Conservation (phyloP, 2,113 vertebrate species). For the Centropus unirufus region DNA sequence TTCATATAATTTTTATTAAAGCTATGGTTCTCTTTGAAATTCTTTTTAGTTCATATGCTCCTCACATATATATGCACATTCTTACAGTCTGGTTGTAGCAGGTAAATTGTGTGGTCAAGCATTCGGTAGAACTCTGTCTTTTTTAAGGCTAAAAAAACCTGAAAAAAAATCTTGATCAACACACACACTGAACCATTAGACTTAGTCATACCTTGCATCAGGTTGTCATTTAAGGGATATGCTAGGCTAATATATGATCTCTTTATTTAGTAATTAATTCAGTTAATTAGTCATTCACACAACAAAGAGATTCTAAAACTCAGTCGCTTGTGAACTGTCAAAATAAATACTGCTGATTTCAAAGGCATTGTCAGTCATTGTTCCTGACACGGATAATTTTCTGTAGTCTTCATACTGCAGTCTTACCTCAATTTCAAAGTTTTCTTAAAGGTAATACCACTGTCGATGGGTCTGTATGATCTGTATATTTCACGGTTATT, state of each 20-base stretch:
- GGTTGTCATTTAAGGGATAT: not conserved
- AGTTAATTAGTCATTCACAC: constrained; percentile 27
- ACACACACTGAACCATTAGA: not conserved
- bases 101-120: not conserved
- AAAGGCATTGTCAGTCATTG: constrained; percentile 42
- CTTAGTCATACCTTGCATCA: not conserved
- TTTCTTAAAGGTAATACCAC: not conserved
- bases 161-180: not conserved
- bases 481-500: not conserved
- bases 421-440: not conserved
- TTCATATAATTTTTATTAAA: not conserved
- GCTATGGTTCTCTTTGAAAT: not conserved
- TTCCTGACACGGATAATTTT: not conserved
- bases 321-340: constrained; percentile 23
- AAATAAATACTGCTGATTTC: constrained; percentile 35
- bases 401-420: not conserved
- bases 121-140: not conserved
- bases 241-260: not conserved
- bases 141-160: not conserved
- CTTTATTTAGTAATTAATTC: constrained; percentile 4
- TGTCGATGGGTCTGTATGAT: not conserved
- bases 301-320: not conserved
- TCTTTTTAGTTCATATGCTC: not conserved
- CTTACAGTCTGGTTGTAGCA: not conserved
- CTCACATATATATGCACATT: not conserved